Base-by-base conservation (phyloP, 2,888 invertebrate genomes). In the Cotesia congregata region DNA sequence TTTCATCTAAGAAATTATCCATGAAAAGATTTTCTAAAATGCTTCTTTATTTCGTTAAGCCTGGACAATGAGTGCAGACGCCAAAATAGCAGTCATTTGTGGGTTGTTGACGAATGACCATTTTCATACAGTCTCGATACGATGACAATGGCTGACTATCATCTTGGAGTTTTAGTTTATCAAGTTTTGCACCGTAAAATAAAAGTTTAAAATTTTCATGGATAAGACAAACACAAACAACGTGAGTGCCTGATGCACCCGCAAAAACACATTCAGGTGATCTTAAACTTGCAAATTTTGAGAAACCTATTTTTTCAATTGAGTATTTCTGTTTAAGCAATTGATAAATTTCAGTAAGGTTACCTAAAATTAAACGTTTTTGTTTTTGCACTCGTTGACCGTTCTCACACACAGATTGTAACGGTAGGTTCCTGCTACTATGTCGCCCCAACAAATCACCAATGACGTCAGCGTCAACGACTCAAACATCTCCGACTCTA, bases 81-180 rank as follows among this genome's bases (percentile, higher is more conserved):
- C 74, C 69, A 9, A 70, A 76, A 40, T 79, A 75, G 6, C 78
- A 81, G 40, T 74, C 59, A 15, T 60, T 64, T 6, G 72, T 75
- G 12, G 78, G 78, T 38, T 59, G 30, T 20, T 76, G 74, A 72
- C 78, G 78, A 41, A 71, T 79, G 17, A 79, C 67, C 15, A 64
- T 76, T 50, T 68, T 12, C 39, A 80, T 59, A 59, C 73, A 79
- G 30, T 77, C 78, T 75, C 71, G 40, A 69, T 74, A 74, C 20
- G 72, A 71, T 15, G 38, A 71, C 12, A 71, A 60, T 60, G 64
- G 74, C 17, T 64, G 75, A 67, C 12, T 67, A 30, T 17, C 17
- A 61, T 73, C 59, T 68, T 38, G 41, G 41, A 50, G 62, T 59
- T 60, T 79, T 38, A 76, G 61, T 40, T 78, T 61, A 39, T 12